phyloP scores from a whole-genome alignment of 2,113 vertebrate species.

The Felis catus region DNA sequence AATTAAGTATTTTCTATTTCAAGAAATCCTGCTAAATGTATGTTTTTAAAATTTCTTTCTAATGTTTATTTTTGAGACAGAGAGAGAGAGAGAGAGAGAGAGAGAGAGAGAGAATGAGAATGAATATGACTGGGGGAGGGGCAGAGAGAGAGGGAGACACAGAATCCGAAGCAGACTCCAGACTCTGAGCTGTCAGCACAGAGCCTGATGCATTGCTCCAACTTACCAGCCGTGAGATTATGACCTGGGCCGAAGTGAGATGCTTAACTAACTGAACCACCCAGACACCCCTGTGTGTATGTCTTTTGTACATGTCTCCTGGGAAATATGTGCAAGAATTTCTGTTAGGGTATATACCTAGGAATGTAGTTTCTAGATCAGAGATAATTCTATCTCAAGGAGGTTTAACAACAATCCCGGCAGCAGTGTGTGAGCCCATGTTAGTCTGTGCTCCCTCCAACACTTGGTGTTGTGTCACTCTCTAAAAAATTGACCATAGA shows the following conservation, averaged over 20 bases:
- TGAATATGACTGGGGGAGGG: too few relatives aligned
- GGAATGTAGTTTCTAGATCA: not conserved
- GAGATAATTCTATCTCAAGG: not conserved
- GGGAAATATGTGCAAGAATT: not conserved
- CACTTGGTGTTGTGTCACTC: not conserved
- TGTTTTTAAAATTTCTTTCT: not conserved
- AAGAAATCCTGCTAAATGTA: not conserved
- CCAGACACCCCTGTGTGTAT: not conserved
- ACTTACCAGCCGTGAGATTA: too few relatives aligned
- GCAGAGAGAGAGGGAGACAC: too few relatives aligned
- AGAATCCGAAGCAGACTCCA: too few relatives aligned
- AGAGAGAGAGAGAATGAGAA: too few relatives aligned
- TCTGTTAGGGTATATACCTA: not conserved
- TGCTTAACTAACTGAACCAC: too few relatives aligned
- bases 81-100: too few relatives aligned
- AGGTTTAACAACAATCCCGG: not conserved
- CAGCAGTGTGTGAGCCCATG: not conserved
- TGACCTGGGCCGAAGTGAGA: too few relatives aligned
- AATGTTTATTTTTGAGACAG: too few relatives aligned
- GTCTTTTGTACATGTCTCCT: not conserved
- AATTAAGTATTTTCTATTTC: constrained; percentile 11
- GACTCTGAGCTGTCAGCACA: too few relatives aligned
- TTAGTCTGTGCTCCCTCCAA: not conserved
- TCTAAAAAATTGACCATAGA: not conserved
- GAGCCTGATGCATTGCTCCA: too few relatives aligned